These are phyloP conservation scores for Thysanoteuthis rhombus DNA, from an alignment of 2,888 invertebrate genomes.

Conservation along the genomic window DNA sequence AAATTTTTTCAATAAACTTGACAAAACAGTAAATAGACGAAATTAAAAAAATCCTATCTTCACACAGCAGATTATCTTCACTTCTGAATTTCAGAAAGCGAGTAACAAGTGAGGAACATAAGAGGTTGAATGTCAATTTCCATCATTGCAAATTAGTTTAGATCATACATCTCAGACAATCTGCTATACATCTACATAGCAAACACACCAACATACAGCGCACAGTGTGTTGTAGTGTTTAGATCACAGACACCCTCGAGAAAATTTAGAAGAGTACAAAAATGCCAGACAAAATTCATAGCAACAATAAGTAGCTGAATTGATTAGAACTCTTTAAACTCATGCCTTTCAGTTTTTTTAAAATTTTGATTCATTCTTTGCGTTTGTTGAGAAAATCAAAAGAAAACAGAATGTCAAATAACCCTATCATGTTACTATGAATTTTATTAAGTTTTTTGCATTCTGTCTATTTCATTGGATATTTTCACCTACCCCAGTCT, in stretches of 20 bases:
- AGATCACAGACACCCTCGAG: background rate
- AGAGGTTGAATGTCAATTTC: background rate
- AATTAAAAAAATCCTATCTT: too few relatives aligned
- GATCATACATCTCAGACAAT: background rate
- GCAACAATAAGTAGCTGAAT: background rate
- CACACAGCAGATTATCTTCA: too few relatives aligned
- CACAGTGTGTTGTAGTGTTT: background rate
- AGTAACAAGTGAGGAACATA: background rate
- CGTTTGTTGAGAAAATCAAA: background rate
- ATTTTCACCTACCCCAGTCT: slow-evolving; percentile 24
- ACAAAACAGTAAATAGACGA: too few relatives aligned
- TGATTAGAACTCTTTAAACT: background rate
- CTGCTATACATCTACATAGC: background rate
- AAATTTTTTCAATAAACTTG: too few relatives aligned
- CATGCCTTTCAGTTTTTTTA: too few relatives aligned
- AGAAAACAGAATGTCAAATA: background rate
- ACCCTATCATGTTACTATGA: background rate
- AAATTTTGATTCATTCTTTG: background rate
- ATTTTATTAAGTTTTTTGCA: background rate
- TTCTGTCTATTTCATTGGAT: background rate
- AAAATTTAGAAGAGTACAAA: background rate
- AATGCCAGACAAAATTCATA: slow-evolving; percentile 12
- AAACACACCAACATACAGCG: background rate
- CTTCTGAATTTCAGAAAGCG: too few relatives aligned
- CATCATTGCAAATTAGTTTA: background rate